These are phyloP conservation scores for Holocentrus rufus DNA, from an alignment of 2,797 vertebrate species.

Conservation along the genomic window DNA sequence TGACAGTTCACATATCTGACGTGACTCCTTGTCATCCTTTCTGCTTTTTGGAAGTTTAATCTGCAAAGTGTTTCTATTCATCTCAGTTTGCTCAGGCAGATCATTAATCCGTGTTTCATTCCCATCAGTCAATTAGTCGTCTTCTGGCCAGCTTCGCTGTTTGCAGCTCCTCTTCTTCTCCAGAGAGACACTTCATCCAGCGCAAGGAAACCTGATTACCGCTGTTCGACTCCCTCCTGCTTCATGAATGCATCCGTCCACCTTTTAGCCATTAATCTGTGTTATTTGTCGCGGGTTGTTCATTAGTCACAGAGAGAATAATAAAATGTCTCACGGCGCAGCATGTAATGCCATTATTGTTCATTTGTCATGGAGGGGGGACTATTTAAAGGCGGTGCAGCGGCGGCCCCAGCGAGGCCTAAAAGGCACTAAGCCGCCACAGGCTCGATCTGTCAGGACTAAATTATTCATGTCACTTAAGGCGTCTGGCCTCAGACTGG, in stretches of 20 bases:
- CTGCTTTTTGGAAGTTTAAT: slow-evolving; percentile 10
- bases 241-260: slow-evolving; percentile 55
- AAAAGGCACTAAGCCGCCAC: slow-evolving; percentile 58
- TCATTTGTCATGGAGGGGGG: slow-evolving; percentile 68
- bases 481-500: slow-evolving; percentile 51
- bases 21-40: slow-evolving; percentile 1
- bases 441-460: slow-evolving; percentile 63
- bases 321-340: slow-evolving; percentile 41
- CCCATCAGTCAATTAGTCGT: slow-evolving; percentile 28
- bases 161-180: slow-evolving; percentile 22
- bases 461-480: slow-evolving; percentile 75
- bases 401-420: slow-evolving; percentile 17
- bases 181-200: slow-evolving; percentile 18
- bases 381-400: slow-evolving; percentile 45
- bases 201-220: slow-evolving; percentile 50
- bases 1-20: no score
- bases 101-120: slow-evolving; percentile 39
- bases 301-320: slow-evolving; percentile 69
- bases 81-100: slow-evolving; percentile 4
- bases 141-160: slow-evolving; percentile 20
- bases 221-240: slow-evolving; percentile 19
- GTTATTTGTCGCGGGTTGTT: slow-evolving; percentile 65
- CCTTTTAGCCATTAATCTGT: slow-evolving; percentile 66
- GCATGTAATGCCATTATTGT: slow-evolving; percentile 67
- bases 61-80: slow-evolving; percentile 22